These are phyloP conservation scores for Corvus hawaiiensis DNA, from an alignment of 2,113 vertebrate genomes.

Conservation along the genomic window DNA sequence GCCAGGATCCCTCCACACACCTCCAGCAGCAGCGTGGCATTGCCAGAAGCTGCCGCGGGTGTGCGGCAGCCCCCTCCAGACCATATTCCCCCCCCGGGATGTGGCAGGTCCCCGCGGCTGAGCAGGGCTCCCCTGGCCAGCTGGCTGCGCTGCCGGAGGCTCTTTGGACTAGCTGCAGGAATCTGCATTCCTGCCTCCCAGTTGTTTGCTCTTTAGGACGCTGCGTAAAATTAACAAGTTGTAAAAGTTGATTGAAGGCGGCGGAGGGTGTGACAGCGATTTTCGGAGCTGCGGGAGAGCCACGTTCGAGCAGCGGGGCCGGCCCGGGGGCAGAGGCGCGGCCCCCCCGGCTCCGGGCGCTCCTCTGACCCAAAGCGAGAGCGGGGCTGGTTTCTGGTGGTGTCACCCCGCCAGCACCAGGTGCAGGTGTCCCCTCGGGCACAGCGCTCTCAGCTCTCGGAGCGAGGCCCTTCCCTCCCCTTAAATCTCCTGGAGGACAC, in stretches of 20 bases:
- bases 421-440: not conserved
- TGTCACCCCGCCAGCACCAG: not conserved
- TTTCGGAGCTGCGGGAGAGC: constrained; percentile 55
- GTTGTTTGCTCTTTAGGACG: constrained; percentile 75
- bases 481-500: not conserved
- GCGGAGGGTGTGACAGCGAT: constrained; percentile 70
- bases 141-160: constrained; percentile 42
- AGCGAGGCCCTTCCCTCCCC: not conserved
- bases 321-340: not conserved
- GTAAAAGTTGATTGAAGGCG: constrained; percentile 74
- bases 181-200: constrained; percentile 66
- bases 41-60: not conserved
- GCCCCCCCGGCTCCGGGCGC: fast-evolving
- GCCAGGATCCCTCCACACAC: not conserved
- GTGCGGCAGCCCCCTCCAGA: not conserved
- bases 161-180: constrained; percentile 67
- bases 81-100: not conserved
- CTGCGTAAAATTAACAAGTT: constrained; percentile 78
- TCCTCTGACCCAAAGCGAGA: not conserved
- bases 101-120: constrained; percentile 50
- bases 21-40: not conserved
- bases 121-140: constrained; percentile 52
- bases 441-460: not conserved
- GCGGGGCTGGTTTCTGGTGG: not conserved
- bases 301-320: not conserved